These are phyloP conservation scores for Drosophila birchii DNA, from an alignment of 2,888 invertebrate genomes.

Conservation along the genomic window DNA sequence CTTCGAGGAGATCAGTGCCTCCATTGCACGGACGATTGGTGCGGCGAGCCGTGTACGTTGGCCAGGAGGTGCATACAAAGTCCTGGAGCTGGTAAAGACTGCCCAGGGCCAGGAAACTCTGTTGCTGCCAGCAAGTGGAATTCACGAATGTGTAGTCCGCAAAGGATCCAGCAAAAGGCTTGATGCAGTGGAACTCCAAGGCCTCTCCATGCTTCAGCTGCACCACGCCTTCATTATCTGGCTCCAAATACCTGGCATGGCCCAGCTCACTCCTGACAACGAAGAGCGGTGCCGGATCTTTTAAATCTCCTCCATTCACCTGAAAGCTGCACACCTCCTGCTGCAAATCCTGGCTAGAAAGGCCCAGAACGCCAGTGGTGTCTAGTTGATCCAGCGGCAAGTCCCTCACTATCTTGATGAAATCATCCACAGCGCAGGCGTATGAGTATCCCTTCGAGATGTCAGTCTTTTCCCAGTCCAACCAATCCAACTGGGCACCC, in stretches of 20 bases:
- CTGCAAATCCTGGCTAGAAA: conserved; percentile 4
- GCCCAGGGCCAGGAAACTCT: conserved; percentile 70
- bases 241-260: conserved; percentile 54
- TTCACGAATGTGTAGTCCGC: conserved; percentile 55
- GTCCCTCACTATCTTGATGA: conserved; percentile 57
- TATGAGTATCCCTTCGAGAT: conserved; percentile 65
- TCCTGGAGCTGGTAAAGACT: conserved; percentile 71
- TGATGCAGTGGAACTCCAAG: conserved; percentile 64
- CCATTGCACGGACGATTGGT: conserved; percentile 77
- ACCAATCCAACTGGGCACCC: conserved; percentile 63
- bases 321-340: conserved; percentile 50
- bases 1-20: conserved; percentile 79
- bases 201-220: conserved; percentile 53
- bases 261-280: conserved; percentile 81
- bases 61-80: conserved; percentile 81
- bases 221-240: conserved; percentile 60
- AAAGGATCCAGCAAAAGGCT: conserved; percentile 58
- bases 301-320: conserved; percentile 66
- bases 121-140: conserved; percentile 73
- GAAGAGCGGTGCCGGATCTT: conserved; percentile 87
- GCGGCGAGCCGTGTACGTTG: conserved; percentile 73
- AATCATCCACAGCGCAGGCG: conserved; percentile 69
- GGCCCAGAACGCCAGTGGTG: conserved; percentile 60
- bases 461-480: conserved; percentile 64
- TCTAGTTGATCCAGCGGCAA: conserved; percentile 57